phyloP scores from a whole-genome alignment of 2,113 vertebrate genomes.

The Semnopithecus entellus region DNA sequence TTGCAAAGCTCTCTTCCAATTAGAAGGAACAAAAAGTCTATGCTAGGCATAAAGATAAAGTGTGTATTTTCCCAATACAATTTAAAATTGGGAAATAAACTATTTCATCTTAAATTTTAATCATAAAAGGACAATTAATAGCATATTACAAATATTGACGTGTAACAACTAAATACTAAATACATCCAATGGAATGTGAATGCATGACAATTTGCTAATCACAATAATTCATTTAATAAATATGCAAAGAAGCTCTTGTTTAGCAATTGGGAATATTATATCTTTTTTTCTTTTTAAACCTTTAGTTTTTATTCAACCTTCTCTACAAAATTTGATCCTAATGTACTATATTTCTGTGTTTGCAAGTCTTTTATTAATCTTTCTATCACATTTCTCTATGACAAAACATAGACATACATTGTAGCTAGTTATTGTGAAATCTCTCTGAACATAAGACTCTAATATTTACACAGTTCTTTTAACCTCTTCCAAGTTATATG shows the following conservation, averaged over 20 bases:
- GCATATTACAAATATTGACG: neutral
- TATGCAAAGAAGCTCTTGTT: neutral
- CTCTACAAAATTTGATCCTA: neutral
- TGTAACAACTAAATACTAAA: neutral
- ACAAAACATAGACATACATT: neutral
- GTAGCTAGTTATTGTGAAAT: neutral
- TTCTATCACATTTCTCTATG: neutral
- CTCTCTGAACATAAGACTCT: neutral
- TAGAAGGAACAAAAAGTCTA: conserved; percentile 18
- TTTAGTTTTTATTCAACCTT: neutral
- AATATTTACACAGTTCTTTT: neutral
- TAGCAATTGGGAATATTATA: neutral
- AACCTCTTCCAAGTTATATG: neutral
- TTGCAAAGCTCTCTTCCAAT: neutral
- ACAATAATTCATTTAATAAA: neutral
- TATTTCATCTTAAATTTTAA: no score
- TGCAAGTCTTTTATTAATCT: neutral
- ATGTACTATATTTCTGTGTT: neutral
- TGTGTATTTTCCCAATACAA: no score
- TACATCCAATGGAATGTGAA: neutral
- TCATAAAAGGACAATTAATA: no score
- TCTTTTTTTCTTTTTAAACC: neutral
- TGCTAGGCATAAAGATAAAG: neutral
- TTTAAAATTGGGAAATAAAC: no score
- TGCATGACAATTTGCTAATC: neutral